Conservation (phyloP, 2,113 vertebrate species). For the Lonchura striata region DNA sequence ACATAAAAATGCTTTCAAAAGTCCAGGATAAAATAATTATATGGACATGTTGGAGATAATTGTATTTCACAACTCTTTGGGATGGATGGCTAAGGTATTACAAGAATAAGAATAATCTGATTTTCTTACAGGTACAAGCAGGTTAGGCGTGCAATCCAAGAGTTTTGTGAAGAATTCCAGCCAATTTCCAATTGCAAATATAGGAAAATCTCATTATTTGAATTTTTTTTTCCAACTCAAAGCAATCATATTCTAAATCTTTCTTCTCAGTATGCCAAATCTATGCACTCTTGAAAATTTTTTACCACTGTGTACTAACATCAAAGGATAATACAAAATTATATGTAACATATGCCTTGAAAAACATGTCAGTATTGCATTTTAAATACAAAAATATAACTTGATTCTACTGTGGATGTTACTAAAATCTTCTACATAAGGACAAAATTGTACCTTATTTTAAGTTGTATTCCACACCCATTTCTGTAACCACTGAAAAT, state of each 20-base stretch:
- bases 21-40: not conserved
- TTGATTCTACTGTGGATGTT: not conserved
- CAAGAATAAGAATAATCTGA: not conserved
- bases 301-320: not conserved
- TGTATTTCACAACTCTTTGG: not conserved
- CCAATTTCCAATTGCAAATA: not conserved
- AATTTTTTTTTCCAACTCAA: not conserved
- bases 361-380: not conserved
- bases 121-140: not conserved
- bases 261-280: not conserved
- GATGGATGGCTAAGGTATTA: not conserved
- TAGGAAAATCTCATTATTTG: not conserved
- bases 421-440: not conserved
- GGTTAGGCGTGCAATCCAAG: not conserved
- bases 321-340: constrained; percentile 20
- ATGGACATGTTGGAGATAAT: not conserved
- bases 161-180: not conserved
- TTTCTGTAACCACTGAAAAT: constrained; percentile 21
- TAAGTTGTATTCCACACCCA: not conserved
- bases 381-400: constrained; percentile 34
- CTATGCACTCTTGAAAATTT: not conserved
- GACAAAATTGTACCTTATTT: constrained; percentile 8
- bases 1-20: not conserved
- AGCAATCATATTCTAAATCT: not conserved
- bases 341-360: not conserved